Evolutionary conservation across 2,113 vertebrate species (phyloP), one percentile per base, ranked within the genome.

Genomic region (Cariama cristata): DNA sequence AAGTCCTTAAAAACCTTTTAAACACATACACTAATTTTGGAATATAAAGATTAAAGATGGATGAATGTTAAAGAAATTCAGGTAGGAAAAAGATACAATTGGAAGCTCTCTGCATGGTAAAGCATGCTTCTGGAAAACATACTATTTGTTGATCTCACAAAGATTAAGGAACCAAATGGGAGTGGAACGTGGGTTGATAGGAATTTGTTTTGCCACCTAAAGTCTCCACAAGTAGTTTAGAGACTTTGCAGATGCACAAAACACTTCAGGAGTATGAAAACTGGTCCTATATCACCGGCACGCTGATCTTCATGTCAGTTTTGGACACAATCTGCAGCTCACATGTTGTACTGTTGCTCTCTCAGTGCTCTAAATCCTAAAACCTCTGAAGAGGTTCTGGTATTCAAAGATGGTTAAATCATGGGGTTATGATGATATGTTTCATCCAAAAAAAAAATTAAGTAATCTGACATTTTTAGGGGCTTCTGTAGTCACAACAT

Each of bases 401-500:
- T 28, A 5, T 33, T 67, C 62, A 66, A 20, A 67, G 42, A 26
- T 18, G 23, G 11, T 47, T 62, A 75, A 55, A 76, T 17, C 68
- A 67, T 0, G 2, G 8, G 28, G 18, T 33, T 8, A 7, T 0
- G 23, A 17, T 24, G 14, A 28, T 28, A 6, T 0, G 3, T 30
- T 53, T 23, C 16, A 82, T 4, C 16, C 17, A 56, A 76, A 79
- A 56, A 76, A 79, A 64, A 66, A 32, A 3, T 30, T 22, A 28
- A 60, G 5, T 20, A 14, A 23, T 18, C 19, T 27, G 40, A 28
- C 32, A 38, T 53, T 83, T 80, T 85, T 32, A 50, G 66, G 24
- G 28, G 47, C 22, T 91, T 56, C 66, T 58, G 45, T 35, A 69
- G 45, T 9, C 67, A 24, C 44, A 44, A 1, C 26, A 7, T 74